Percentiles rank a stretch among this genome's conserved stretches.
These are phyloP conservation scores for Procambarus clarkii DNA, from an alignment of 1,140 invertebrate species.

Conservation along the genomic window DNA sequence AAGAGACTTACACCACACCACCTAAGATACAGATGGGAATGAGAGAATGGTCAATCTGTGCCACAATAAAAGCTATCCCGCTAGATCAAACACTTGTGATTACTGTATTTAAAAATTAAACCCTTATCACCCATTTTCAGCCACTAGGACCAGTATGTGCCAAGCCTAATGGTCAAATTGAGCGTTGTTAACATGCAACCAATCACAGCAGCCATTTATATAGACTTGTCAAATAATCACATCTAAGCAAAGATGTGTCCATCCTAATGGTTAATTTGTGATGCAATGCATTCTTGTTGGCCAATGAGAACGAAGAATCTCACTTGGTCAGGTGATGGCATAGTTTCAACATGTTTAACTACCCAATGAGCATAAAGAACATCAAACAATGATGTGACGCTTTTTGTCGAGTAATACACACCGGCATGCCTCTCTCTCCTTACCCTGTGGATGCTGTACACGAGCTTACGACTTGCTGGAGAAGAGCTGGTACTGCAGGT, in stretches of 20 bases:
- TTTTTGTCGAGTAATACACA: background rate
- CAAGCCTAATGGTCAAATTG: background rate
- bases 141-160: background rate
- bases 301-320: background rate
- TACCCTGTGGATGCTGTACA: too few species aligned
- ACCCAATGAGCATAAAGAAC: background rate
- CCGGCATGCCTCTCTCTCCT: background rate
- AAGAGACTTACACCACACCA: background rate
- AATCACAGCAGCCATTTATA: background rate
- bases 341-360: background rate
- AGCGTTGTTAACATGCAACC: background rate
- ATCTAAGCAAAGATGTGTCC: background rate
- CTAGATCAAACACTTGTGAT: background rate
- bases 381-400: background rate
- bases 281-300: background rate
- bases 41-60: background rate
- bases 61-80: background rate
- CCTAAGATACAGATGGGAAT: background rate
- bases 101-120: background rate
- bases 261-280: background rate
- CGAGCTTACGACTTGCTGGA: constrained; percentile 57
- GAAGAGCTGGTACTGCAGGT: constrained; percentile 56
- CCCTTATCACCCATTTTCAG: background rate
- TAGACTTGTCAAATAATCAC: background rate
- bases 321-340: background rate